These are phyloP conservation scores for Synanthedon myopaeformis DNA, from an alignment of 2,888 invertebrate species.

Conservation along the genomic window DNA sequence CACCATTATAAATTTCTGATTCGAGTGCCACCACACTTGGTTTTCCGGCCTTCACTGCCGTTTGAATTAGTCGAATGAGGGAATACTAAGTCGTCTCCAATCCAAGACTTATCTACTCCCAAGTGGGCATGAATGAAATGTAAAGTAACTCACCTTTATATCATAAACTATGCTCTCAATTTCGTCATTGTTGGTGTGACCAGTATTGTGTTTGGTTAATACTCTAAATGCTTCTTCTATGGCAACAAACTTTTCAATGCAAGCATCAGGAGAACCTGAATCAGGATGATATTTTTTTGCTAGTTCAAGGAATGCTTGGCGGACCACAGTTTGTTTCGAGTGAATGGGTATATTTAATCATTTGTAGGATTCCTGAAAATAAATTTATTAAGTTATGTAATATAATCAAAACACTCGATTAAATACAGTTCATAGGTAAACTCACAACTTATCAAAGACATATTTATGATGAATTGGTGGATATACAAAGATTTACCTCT, in stretches of 20 bases:
- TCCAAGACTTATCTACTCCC: too few species aligned
- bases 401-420: too few species aligned
- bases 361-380: conserved; percentile 74
- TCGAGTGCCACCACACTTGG: too few species aligned
- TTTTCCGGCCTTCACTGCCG: too few species aligned
- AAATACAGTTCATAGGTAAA: too few species aligned
- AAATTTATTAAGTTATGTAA: too few species aligned
- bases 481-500: conserved; percentile 21
- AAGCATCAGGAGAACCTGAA: conserved; percentile 78
- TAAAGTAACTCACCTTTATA: conserved; percentile 60
- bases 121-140: background rate
- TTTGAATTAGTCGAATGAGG: too few species aligned
- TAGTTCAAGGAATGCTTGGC: conserved; percentile 78
- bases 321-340: conserved; percentile 79
- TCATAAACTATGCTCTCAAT: conserved; percentile 72
- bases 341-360: conserved; percentile 74
- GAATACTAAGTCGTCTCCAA: too few species aligned
- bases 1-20: too few species aligned
- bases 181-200: conserved; percentile 54
- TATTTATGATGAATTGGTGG: too few species aligned
- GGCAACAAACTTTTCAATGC: conserved; percentile 78
- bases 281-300: conserved; percentile 91
- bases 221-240: conserved; percentile 82
- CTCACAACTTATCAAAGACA: too few species aligned
- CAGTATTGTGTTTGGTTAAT: conserved; percentile 75